Base-by-base conservation (phyloP, 1,140 invertebrate genomes). In the Drosophila melanogaster region DNA sequence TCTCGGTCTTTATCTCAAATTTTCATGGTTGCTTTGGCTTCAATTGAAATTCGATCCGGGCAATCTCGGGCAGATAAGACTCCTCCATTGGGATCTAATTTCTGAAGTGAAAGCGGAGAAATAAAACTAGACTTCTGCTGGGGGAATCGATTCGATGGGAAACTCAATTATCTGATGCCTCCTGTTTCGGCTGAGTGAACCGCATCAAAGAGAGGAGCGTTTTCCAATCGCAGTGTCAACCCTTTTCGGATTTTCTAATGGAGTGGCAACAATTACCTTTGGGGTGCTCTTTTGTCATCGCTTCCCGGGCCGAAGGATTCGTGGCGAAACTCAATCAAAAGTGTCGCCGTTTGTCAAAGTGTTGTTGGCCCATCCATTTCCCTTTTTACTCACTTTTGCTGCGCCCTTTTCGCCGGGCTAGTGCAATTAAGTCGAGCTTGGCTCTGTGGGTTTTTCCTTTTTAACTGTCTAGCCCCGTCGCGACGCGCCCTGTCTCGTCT, bases 261-360 rank as follows among this genome's bases (percentile, higher is more conserved):
- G 53, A 75, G 71, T 76, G 73, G 41, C 72, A 67, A 77, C 72
- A 81, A 87, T 85, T 85, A 71, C 78, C 74, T 78, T 58, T 62
- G 57, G 59, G 33, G 75, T 77, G 46, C 26, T 51, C 72, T 51
- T 81, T 85, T 86, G 72, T 85, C 78, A 83, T 87, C 75, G 49
- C 40, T 53, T 40, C 58, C 65, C 17, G 58, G 54, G 38, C 38
- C 58, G 12, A 75, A 44, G 43, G 40, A 70, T 76, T 46, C 83
- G 79, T 87, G 83, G 66, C 49, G 73, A 86, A 87, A 86, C 83
- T 86, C 83, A 86, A 86, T 86, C 83, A 86, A 86, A 86, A 87
- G 70, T 86, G 83, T 86, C 83, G 79, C 55, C 65, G 56, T 86
- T 83, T 72, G 79, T 85, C 81, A 85, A 69, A 59, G 80, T 17